Evolutionary conservation across 2,888 invertebrate species (phyloP).

Genomic region (Metallyticus violacea): DNA sequence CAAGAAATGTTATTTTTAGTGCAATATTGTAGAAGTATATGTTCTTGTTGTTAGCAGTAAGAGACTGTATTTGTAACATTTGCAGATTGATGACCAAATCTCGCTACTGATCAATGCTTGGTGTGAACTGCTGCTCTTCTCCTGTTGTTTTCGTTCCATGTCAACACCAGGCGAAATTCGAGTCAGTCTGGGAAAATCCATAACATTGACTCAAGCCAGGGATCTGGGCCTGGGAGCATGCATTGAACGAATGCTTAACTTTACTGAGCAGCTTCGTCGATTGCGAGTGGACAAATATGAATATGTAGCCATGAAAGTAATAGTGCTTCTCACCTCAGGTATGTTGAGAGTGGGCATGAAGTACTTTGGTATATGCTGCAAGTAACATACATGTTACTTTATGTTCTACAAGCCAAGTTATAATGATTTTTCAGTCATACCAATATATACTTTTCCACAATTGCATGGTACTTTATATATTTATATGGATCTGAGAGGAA

Average conservation of each 20-base stretch:
- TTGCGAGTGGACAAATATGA: slow-evolving; percentile 92
- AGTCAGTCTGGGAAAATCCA: slow-evolving; percentile 63
- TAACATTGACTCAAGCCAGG: slow-evolving; percentile 63
- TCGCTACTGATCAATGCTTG: slow-evolving; percentile 95
- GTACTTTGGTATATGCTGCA: no score
- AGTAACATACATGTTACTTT: no score
- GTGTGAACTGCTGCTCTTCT: slow-evolving; percentile 89
- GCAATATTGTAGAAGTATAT: no score
- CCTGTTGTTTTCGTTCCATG: slow-evolving; percentile 92
- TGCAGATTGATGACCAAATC: slow-evolving; percentile 95
- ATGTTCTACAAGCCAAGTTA: no score
- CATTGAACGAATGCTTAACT: slow-evolving; percentile 91
- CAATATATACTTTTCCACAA: no score
- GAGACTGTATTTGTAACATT: slow-evolving; percentile 19
- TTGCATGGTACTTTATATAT: no score
- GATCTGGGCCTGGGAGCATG: slow-evolving; percentile 79
- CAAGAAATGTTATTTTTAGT: no score
- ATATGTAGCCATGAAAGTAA: slow-evolving; percentile 94
- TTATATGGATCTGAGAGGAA: no score
- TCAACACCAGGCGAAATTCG: slow-evolving; percentile 86
- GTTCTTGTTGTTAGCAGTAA: not conserved
- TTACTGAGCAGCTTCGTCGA: slow-evolving; percentile 87
- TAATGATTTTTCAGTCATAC: no score
- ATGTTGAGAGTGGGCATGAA: no score
- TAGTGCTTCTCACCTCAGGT: slow-evolving; percentile 90